phyloP scores from a whole-genome alignment of 1,140 invertebrate genomes.

The Aphis gossypii region DNA sequence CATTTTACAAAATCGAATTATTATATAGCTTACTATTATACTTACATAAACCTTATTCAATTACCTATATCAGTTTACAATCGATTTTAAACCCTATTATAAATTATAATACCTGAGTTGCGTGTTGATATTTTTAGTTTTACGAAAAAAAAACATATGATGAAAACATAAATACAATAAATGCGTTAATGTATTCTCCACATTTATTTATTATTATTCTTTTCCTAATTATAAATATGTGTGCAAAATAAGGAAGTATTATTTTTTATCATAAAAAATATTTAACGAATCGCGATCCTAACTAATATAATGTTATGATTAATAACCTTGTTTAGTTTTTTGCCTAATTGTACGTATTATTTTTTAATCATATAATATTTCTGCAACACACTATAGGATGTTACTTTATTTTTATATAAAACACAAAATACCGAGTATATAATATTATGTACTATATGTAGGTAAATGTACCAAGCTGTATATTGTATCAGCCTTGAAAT shows the following conservation, averaged over 20 bases:
- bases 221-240: not conserved
- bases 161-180: not conserved
- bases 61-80: not conserved
- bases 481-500: not conserved
- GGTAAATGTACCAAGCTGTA: not conserved
- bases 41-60: not conserved
- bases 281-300: not conserved
- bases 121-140: not conserved
- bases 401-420: not conserved
- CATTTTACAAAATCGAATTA: not conserved
- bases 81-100: not conserved
- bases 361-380: not conserved
- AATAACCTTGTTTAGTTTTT: conserved; percentile 12
- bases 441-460: not conserved
- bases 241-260: not conserved
- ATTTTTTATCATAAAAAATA: too few relatives aligned
- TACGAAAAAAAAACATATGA: not conserved
- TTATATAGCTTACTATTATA: not conserved
- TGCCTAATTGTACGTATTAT: not conserved
- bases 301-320: not conserved
- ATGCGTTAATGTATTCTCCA: not conserved
- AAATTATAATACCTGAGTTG: not conserved
- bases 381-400: not conserved
- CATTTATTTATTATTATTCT: not conserved
- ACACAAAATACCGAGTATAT: not conserved